These are phyloP conservation scores for Hyaena hyaena DNA, from an alignment of 2,113 vertebrate genomes.

Conservation along the genomic window DNA sequence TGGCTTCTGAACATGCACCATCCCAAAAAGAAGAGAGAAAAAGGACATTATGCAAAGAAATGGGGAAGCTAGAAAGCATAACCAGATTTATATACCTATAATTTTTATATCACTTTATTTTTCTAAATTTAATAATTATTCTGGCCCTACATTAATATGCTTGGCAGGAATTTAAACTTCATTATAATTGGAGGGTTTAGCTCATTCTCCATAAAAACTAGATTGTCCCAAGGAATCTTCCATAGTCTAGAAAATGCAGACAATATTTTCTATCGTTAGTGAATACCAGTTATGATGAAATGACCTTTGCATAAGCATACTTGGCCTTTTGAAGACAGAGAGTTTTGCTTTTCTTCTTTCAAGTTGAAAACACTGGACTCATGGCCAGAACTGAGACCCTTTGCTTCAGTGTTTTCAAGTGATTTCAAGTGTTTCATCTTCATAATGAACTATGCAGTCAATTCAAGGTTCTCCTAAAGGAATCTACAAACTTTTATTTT, in stretches of 20 bases:
- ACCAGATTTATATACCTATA: not conserved
- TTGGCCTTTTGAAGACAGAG: not conserved
- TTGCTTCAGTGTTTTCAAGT: not conserved
- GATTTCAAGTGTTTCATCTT: not conserved
- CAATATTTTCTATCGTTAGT: not conserved
- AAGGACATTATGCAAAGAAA: not conserved
- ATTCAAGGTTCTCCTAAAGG: not conserved
- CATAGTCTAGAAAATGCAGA: not conserved
- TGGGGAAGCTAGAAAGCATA: not conserved
- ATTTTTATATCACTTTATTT: not conserved
- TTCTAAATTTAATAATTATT: not conserved
- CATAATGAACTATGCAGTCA: not conserved
- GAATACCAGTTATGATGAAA: not conserved
- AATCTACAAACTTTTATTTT: not conserved
- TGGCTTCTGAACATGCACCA: not conserved
- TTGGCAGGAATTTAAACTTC: not conserved
- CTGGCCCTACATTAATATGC: not conserved
- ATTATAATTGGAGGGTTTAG: not conserved
- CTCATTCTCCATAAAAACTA: not conserved
- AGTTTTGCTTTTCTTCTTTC: not conserved
- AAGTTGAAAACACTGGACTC: not conserved
- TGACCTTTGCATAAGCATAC: not conserved
- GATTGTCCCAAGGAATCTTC: not conserved
- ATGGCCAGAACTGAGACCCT: not conserved
- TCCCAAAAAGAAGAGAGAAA: not conserved